Conservation (phyloP, 1,140 invertebrate species). For the Grapholita molesta region DNA sequence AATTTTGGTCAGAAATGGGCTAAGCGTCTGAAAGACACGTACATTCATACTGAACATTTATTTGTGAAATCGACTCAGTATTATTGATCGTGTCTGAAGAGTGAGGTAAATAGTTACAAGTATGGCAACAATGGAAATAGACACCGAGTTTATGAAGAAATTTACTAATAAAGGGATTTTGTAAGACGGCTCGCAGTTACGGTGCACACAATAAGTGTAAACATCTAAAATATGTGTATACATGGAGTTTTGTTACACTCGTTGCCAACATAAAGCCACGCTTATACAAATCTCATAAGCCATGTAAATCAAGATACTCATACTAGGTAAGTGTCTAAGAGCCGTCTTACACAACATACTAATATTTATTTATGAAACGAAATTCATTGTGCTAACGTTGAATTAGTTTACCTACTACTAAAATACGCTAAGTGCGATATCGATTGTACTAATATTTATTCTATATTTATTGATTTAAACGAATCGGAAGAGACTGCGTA, state of each 20-base stretch:
- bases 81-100: conserved; percentile 33
- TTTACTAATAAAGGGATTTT: neutral
- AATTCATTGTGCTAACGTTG: conserved; percentile 16
- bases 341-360: neutral
- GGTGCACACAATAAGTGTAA: neutral
- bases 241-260: no score
- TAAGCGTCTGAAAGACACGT: conserved; percentile 5
- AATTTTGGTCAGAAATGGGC: conserved; percentile 13
- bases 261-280: no score
- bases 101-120: conserved; percentile 64
- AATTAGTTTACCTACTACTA: neutral
- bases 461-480: conserved; percentile 29
- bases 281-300: no score
- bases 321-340: neutral
- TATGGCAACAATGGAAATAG: conserved; percentile 66
- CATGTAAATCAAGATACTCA: no score
- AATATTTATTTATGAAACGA: neutral
- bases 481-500: conserved; percentile 40
- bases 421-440: conserved; percentile 18
- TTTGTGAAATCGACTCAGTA: conserved; percentile 12
- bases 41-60: neutral
- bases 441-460: conserved; percentile 55
- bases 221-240: no score
- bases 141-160: conserved; percentile 4
- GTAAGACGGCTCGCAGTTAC: neutral